These are phyloP conservation scores for Macaria liturata DNA, from an alignment of 2,888 invertebrate genomes.

Conservation along the genomic window DNA sequence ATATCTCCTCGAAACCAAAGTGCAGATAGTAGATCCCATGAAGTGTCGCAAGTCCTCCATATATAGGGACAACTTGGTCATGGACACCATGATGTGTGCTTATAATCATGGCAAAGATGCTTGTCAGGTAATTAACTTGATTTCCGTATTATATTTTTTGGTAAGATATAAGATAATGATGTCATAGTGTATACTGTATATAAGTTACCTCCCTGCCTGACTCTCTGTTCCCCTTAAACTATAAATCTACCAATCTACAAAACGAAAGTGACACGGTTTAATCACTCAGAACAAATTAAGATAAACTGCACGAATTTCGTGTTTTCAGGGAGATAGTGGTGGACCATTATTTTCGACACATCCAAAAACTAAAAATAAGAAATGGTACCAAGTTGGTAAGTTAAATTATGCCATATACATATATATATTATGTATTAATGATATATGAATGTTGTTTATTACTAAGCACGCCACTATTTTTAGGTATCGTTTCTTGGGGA, in stretches of 20 bases:
- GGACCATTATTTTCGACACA: conserved; percentile 84
- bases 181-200: too few relatives aligned
- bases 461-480: conserved; percentile 20
- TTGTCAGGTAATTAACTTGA: conserved; percentile 78
- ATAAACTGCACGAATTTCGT: too few relatives aligned
- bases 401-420: neutral
- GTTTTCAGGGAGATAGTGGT: conserved; percentile 86
- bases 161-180: too few relatives aligned
- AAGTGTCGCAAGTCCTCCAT: conserved; percentile 64
- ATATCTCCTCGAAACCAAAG: conserved; percentile 76
- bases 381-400: conserved; percentile 85
- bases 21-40: conserved; percentile 61
- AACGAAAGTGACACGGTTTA: too few relatives aligned
- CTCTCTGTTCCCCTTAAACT: too few relatives aligned
- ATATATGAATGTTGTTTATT: neutral
- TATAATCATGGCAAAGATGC: conserved; percentile 83
- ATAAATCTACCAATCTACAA: too few relatives aligned
- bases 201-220: too few relatives aligned
- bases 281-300: too few relatives aligned
- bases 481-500: conserved; percentile 88
- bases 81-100: conserved; percentile 84
- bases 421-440: neutral
- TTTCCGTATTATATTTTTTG: too few relatives aligned
- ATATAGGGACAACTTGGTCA: conserved; percentile 67
- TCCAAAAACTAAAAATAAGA: conserved; percentile 57